A percentile compares a stretch with the other conserved stretches of the same genome.
These are phyloP conservation scores for Agrochola circellaris DNA, from an alignment of 2,888 invertebrate species.

Conservation along the genomic window DNA sequence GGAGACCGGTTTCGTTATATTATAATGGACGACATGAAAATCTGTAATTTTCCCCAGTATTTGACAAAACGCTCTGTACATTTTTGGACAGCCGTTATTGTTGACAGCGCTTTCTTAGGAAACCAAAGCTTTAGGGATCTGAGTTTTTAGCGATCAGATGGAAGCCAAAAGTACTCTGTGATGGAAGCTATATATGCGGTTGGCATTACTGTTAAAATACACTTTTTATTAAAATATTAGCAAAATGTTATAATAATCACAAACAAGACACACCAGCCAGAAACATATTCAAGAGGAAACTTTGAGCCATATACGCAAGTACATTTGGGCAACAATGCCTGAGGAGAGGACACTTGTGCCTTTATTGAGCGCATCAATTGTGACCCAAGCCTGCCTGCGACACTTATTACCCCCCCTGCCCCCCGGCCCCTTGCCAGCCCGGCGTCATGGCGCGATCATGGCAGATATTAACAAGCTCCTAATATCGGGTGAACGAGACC, in stretches of 20 bases:
- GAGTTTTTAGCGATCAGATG: background rate
- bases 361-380: constrained; percentile 58
- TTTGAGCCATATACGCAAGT: constrained; percentile 8
- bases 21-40: background rate
- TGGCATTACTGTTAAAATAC: background rate
- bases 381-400: background rate
- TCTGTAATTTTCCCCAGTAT: background rate
- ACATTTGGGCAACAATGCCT: constrained; percentile 18
- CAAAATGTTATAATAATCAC: background rate
- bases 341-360: constrained; percentile 22
- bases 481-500: background rate
- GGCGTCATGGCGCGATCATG: constrained; percentile 13
- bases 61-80: background rate
- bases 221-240: background rate
- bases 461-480: constrained; percentile 31
- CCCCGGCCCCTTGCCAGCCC: background rate
- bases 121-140: background rate
- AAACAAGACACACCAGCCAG: background rate
- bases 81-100: background rate
- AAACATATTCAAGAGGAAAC: background rate
- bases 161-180: too few species aligned
- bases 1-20: background rate
- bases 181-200: background rate
- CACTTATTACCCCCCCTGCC: constrained; percentile 7
- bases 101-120: background rate